These are phyloP conservation scores for Diachasmimorpha longicaudata DNA, from an alignment of 1,140 invertebrate species.

Conservation along the genomic window DNA sequence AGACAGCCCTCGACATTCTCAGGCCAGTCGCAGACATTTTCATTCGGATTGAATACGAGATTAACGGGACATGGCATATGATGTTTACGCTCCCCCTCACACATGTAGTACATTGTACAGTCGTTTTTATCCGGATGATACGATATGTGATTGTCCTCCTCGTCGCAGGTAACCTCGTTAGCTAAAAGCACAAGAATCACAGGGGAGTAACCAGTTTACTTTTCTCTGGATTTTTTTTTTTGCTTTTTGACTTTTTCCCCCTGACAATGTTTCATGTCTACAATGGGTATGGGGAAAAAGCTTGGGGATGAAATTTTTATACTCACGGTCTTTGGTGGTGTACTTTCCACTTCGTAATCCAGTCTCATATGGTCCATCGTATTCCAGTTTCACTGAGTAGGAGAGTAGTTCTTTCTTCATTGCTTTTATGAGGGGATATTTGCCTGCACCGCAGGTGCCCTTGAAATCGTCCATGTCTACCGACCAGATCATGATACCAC, in stretches of 20 bases:
- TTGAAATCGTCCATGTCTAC: slow-evolving; percentile 95
- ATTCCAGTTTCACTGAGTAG: slow-evolving; percentile 85
- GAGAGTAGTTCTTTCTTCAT: slow-evolving; percentile 85
- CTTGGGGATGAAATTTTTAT: neutral
- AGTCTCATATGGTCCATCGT: slow-evolving; percentile 85
- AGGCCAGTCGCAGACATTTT: slow-evolving; percentile 96
- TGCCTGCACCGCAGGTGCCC: slow-evolving; percentile 86
- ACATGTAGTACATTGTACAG: slow-evolving; percentile 95
- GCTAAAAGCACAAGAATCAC: slow-evolving; percentile 64
- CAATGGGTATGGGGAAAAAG: neutral
- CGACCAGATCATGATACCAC: slow-evolving; percentile 97
- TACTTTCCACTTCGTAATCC: slow-evolving; percentile 75
- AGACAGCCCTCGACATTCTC: slow-evolving; percentile 91
- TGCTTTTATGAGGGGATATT: slow-evolving; percentile 87
- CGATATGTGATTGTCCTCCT: slow-evolving; percentile 92
- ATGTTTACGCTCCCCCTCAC: slow-evolving; percentile 92
- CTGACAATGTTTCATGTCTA: neutral
- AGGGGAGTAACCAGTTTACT: slow-evolving; percentile 17
- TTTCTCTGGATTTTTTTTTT: neutral
- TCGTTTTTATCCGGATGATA: slow-evolving; percentile 90
- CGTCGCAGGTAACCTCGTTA: slow-evolving; percentile 87
- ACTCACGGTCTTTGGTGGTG: slow-evolving; percentile 87
- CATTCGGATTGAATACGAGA: slow-evolving; percentile 90
- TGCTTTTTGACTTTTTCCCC: neutral
- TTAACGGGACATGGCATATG: slow-evolving; percentile 97